A percentile compares a stretch with the other conserved stretches of the same genome.
phyloP scores from a whole-genome alignment of 2,797 vertebrate genomes.

The Poecilia velifera region DNA sequence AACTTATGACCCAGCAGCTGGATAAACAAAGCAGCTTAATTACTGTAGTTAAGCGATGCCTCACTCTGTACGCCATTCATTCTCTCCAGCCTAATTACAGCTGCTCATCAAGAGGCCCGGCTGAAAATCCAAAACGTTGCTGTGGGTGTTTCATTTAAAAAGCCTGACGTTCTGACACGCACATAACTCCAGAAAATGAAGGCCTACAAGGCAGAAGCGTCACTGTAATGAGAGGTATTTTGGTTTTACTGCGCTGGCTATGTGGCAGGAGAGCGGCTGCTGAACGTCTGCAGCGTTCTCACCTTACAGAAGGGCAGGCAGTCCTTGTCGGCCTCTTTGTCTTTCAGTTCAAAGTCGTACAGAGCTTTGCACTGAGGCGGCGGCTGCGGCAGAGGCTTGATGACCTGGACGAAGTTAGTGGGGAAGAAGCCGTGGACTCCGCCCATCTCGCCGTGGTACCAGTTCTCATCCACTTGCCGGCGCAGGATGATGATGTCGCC shows the following conservation, averaged over 20 bases:
- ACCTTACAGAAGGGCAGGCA: slow-evolving; percentile 98
- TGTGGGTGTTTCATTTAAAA: slow-evolving; percentile 44
- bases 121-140: slow-evolving; percentile 48
- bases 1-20: slow-evolving; percentile 48
- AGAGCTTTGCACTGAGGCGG: slow-evolving; percentile 98
- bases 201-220: slow-evolving; percentile 45
- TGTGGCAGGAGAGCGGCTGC: slow-evolving; percentile 34
- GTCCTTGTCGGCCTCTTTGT: slow-evolving; percentile 99
- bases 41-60: slow-evolving; percentile 38
- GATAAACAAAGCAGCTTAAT: slow-evolving; percentile 44
- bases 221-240: slow-evolving; percentile 62
- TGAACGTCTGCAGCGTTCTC: slow-evolving; percentile 23
- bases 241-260: slow-evolving; percentile 50
- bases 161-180: slow-evolving; percentile 34
- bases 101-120: slow-evolving; percentile 52
- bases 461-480: slow-evolving; percentile 98
- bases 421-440: slow-evolving; percentile 98
- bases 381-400: slow-evolving; percentile 96
- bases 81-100: slow-evolving; percentile 64
- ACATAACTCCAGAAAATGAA: slow-evolving; percentile 59
- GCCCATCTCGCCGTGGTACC: slow-evolving; percentile 97
- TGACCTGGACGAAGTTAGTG: slow-evolving; percentile 97
- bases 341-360: slow-evolving; percentile 99
- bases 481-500: slow-evolving; percentile 97
- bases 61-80: slow-evolving; percentile 23